phyloP scores from a whole-genome alignment of 2,888 invertebrate genomes.

The Drosophila koepferae region DNA sequence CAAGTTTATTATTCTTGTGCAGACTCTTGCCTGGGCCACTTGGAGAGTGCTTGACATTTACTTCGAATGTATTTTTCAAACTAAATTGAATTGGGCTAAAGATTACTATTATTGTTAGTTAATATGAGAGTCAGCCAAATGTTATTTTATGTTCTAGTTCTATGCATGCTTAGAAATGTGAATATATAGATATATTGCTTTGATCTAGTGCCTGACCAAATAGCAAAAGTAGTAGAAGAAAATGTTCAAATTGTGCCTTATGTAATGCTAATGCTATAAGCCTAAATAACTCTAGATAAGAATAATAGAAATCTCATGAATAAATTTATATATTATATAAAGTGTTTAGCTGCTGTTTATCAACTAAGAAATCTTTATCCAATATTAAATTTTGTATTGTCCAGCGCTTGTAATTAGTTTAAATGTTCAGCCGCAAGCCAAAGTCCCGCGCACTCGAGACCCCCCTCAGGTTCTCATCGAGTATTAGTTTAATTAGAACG shows the following conservation, averaged over 20 bases:
- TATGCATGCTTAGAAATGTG: background rate
- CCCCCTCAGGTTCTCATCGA: constrained; percentile 11
- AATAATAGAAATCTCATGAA: too few species aligned
- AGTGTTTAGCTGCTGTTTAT: too few species aligned
- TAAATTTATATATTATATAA: too few species aligned
- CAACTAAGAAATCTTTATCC: too few species aligned
- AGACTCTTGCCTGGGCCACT: background rate
- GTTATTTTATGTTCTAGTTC: too few species aligned
- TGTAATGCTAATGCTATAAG: too few species aligned
- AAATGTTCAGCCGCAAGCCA: background rate
- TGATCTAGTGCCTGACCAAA: too few species aligned
- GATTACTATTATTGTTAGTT: background rate
- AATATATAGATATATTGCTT: background rate
- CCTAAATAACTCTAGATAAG: too few species aligned
- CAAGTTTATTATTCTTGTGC: constrained; percentile 66
- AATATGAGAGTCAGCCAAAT: background rate
- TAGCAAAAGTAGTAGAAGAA: too few species aligned
- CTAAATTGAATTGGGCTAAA: background rate
- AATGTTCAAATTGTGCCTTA: too few species aligned
- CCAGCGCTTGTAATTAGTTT: background rate
- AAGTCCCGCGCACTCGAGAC: background rate
- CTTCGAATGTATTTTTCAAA: background rate
- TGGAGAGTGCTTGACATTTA: background rate
- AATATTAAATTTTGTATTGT: background rate
- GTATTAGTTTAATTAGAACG: constrained; percentile 48